Evolutionary conservation across 2,888 invertebrate genomes (phyloP).

Genomic region (Dione vanillae): DNA sequence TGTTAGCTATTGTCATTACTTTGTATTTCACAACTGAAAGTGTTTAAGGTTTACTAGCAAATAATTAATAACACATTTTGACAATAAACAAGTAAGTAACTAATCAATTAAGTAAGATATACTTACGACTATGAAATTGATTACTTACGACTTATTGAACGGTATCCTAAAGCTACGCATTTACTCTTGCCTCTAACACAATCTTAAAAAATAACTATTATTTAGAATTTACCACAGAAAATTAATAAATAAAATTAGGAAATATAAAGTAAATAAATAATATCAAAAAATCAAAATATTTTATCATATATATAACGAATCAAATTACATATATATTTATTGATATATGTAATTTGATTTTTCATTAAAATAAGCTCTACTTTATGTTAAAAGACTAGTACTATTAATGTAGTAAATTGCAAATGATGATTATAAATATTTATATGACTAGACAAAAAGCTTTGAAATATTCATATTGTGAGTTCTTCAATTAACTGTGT

Average conservation of each 20-base stretch:
- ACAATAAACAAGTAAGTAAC: neutral
- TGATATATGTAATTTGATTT: neutral
- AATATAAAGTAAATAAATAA: too few species aligned
- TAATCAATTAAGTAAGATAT: too few species aligned
- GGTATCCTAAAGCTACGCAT: too few species aligned
- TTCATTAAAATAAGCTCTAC: neutral
- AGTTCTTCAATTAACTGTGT: neutral
- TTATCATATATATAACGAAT: too few species aligned
- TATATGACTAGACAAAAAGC: conserved; percentile 12
- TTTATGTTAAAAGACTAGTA: neutral
- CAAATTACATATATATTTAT: too few species aligned
- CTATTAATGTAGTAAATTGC: conserved; percentile 6
- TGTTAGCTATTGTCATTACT: neutral
- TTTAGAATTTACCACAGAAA: too few species aligned
- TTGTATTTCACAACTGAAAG: neutral
- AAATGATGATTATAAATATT: conserved; percentile 12
- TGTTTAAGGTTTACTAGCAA: neutral
- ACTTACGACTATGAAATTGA: too few species aligned
- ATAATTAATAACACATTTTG: neutral
- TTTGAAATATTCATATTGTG: neutral
- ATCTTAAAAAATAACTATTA: too few species aligned
- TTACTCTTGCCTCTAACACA: too few species aligned
- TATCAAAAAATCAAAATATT: too few species aligned
- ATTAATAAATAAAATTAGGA: too few species aligned
- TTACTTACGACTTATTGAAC: too few species aligned